Evolutionary conservation across 2,113 vertebrate species (phyloP), one percentile per base, ranked within the genome.

Genomic region (Toxotes jaculatrix): DNA sequence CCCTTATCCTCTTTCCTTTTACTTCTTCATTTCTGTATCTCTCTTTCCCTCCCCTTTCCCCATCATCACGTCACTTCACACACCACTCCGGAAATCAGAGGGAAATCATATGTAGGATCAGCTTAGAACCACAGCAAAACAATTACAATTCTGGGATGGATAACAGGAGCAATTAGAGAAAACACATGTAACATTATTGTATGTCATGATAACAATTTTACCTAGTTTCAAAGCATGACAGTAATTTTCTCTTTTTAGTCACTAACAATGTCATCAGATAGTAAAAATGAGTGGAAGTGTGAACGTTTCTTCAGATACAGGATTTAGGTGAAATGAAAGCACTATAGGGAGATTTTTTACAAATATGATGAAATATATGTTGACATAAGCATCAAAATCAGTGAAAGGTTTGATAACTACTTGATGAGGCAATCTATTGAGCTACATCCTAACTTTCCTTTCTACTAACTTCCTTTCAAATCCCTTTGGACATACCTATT

Each of bases 81-180:
- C 45, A 47, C 45, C 45, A 14, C 14, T 47, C 45, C 17, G 40
- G 27, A 42, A 60, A 70, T 9, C n/a, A 57, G 36, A 70, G 8
- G 63, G 13, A 32, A 62, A 66, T 60, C 23, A 83, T 53, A 34
- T 60, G 23, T 7, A 57, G 49, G 23, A 23, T 45, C 10, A 61
- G 43, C 61, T 66, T 14, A n/a, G 38, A 32, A 21, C 16, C 1
- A 16, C 0, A 32, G 4, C 10, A 60, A 64, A 49, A 64, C 23
- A 60, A 64, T 13, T 10, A 31, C 12, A 38, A 10, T 7, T 62
- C 9, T 3, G 19, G 21, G 5, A 62, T 31, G 14, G 21, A 63
- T 45, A 47, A 45, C 1, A 49, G 7, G 51, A 57, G 47, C 16
- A 57, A 3, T 59, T 43, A 55, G 5, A 47, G 1, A 1, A 63